Conservation (phyloP, 2,888 invertebrate genomes). For the Antheraea yamamai region DNA sequence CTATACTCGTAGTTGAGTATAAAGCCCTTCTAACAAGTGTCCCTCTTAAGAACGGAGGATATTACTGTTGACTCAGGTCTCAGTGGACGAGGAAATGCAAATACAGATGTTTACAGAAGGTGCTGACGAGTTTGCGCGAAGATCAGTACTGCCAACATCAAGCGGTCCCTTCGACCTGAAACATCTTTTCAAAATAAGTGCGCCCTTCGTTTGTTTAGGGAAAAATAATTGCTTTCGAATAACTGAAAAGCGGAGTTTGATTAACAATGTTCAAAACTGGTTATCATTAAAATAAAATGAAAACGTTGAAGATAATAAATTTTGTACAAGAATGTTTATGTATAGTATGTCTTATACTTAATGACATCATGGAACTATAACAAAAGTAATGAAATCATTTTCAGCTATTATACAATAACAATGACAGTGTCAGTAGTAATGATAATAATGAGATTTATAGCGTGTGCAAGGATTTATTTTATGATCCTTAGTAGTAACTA, state of each 20-base stretch:
- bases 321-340: not conserved
- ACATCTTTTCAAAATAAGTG: slow-evolving; percentile 21
- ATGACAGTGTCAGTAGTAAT: too few relatives aligned
- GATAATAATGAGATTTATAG: too few relatives aligned
- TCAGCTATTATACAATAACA: too few relatives aligned
- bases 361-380: not conserved
- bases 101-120: slow-evolving; percentile 57
- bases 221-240: slow-evolving; percentile 23
- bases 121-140: slow-evolving; percentile 50
- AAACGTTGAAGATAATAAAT: not conserved
- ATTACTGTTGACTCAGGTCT: slow-evolving; percentile 66
- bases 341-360: not conserved
- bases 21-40: slow-evolving; percentile 35
- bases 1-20: slow-evolving; percentile 6
- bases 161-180: slow-evolving; percentile 20
- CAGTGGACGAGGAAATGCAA: slow-evolving; percentile 52
- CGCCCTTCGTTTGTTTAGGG: slow-evolving; percentile 12
- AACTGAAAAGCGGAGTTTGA: slow-evolving; percentile 18
- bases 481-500: too few relatives aligned
- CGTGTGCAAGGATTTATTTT: too few relatives aligned
- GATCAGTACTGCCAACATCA: slow-evolving; percentile 41
- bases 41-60: slow-evolving; percentile 49
- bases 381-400: not conserved
- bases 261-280: slow-evolving; percentile 27
- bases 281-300: not conserved